A percentile compares a stretch with the other conserved stretches of the same genome.
These are phyloP conservation scores for Coreius guichenoti DNA, from an alignment of 2,797 vertebrate genomes.

Conservation along the genomic window DNA sequence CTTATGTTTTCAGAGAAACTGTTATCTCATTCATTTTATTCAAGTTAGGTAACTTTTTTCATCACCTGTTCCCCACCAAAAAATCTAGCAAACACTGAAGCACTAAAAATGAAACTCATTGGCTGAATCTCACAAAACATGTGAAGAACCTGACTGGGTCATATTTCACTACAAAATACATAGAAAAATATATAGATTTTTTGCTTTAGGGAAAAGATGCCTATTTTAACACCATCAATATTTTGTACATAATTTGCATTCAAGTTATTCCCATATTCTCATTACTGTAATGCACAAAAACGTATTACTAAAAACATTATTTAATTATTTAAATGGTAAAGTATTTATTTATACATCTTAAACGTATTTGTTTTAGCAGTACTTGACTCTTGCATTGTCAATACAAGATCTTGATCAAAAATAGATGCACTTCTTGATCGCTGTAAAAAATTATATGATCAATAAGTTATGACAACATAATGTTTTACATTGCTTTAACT, in stretches of 20 bases:
- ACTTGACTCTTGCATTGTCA: neutral
- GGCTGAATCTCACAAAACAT: slow-evolving; percentile 11
- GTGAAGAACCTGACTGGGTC: neutral
- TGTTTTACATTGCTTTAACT: too few species aligned
- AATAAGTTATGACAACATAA: too few species aligned
- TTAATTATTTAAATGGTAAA: neutral
- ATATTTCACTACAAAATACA: neutral
- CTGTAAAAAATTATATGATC: too few species aligned
- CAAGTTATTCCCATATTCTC: neutral
- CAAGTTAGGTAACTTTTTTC: neutral
- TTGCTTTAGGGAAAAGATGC: neutral
- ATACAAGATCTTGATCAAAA: too few species aligned
- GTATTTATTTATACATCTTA: neutral
- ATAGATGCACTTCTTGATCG: too few species aligned
- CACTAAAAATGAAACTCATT: neutral
- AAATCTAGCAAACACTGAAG: neutral
- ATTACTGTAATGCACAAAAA: neutral
- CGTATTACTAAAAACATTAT: neutral
- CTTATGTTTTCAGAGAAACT: slow-evolving; percentile 4
- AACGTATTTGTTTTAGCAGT: neutral
- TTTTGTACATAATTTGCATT: neutral
- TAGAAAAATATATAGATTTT: neutral
- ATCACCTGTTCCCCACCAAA: neutral
- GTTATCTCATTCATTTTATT: neutral
- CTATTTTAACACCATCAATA: neutral